Evolutionary conservation across 2,888 invertebrate species (phyloP), one percentile per base, ranked within the genome.

Genomic region (Eristalinus sepulchralis): DNA sequence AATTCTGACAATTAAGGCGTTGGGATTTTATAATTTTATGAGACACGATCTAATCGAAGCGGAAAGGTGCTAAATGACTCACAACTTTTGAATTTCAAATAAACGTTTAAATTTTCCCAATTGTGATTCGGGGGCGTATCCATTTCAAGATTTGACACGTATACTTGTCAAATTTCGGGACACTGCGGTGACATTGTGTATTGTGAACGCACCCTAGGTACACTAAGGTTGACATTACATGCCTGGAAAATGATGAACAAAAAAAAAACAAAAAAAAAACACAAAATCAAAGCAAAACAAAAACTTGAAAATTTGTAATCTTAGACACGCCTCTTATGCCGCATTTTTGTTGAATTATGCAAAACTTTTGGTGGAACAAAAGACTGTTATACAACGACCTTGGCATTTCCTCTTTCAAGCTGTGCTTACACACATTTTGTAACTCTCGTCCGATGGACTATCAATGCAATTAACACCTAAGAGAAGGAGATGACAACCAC

Each of bases 391-490:
- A 55, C 11, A 34, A 55, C 39, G 77, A 80, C 83, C 83, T 84
- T 84, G 83, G 80, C 70, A 80, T 80, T 84, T 66, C 68, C 59
- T 79, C 27, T 63, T 75, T 57, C 27, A 53, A 64, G 68, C 83
- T 75, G 75, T 66, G 66, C 47, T 47, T 47, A 47, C 47, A 39
- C 39, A 39, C 39, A 47, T 47, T 47, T 47, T 47, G 47, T 47
- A 47, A 47, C 17, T 17, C 39, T 5, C 57, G 63, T 72, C 60
- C 72, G 66, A 83, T 78, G 83, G 78, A 63, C 17, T 17, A 72
- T 71, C 78, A 70, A 79, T 70, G 64, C 83, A 83, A 75, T 80
- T 84, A 84, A 33, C 83, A 77, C 67, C 31, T 62, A 17, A 47
- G 47, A 47, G 17, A 1, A 47, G 47, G 27, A 27, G 27, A 27